Conservation (phyloP, 2,888 invertebrate species). For the Ectobius pallidus region DNA sequence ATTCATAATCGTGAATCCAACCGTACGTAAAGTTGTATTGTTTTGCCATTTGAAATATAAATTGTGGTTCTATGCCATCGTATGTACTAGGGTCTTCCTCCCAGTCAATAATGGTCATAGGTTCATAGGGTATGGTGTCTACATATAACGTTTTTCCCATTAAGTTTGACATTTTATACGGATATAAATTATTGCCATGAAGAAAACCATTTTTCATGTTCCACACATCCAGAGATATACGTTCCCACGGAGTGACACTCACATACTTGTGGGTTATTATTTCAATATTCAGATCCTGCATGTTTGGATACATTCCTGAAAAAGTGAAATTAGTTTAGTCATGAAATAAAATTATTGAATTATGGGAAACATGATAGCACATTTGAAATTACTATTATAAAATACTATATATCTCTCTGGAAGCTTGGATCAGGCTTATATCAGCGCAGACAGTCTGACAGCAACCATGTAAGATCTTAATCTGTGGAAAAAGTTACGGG, state of each 20-base stretch:
- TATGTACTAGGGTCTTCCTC: slow-evolving; percentile 30
- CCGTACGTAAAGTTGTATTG: slow-evolving; percentile 19
- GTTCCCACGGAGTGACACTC: neutral
- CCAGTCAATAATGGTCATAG: slow-evolving; percentile 57
- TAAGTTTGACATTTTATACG: slow-evolving; percentile 58
- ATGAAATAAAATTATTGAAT: no score
- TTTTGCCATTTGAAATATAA: slow-evolving; percentile 55
- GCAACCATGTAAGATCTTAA: no score
- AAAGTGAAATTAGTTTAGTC: no score
- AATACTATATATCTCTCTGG: no score
- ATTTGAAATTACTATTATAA: no score
- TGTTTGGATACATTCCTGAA: no score
- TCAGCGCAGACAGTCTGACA: no score
- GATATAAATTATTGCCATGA: slow-evolving; percentile 55
- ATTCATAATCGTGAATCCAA: slow-evolving; percentile 57
- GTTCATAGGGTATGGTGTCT: slow-evolving; percentile 65
- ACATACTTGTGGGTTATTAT: slow-evolving; percentile 5
- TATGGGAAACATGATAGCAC: no score
- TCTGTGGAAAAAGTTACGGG: no score
- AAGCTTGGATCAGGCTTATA: no score
- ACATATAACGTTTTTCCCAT: slow-evolving; percentile 58
- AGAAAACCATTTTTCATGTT: slow-evolving; percentile 48
- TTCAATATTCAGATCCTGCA: slow-evolving; percentile 14
- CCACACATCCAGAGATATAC: neutral
- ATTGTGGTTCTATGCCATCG: slow-evolving; percentile 57